A percentile compares a stretch with the other conserved stretches of the same genome.
phyloP scores from a whole-genome alignment of 2,113 vertebrate genomes.

The Elanus axillaris region DNA sequence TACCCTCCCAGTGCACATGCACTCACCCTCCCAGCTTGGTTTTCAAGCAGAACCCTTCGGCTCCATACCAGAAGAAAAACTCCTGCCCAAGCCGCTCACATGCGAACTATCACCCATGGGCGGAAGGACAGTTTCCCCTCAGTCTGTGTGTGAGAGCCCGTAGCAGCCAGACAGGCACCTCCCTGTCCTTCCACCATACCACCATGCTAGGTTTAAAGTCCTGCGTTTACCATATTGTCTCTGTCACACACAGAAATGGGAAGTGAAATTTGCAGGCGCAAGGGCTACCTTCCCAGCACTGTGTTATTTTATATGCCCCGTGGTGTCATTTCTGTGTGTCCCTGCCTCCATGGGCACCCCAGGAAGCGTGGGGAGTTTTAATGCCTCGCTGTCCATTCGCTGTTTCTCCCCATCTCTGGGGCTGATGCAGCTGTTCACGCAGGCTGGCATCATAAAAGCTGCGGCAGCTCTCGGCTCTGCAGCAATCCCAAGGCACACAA shows the following conservation, averaged over 20 bases:
- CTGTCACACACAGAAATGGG: neutral
- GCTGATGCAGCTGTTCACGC: neutral
- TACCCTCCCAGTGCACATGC: neutral
- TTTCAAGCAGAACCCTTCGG: neutral
- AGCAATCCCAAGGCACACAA: neutral
- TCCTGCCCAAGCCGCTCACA: neutral
- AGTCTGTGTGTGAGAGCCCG: rapidly evolving
- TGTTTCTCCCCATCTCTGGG: neutral
- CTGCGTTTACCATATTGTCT: neutral
- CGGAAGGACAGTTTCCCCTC: neutral
- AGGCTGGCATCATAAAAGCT: neutral
- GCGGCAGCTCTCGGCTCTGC: neutral
- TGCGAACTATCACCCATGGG: neutral
- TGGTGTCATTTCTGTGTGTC: neutral
- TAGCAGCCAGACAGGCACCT: neutral
- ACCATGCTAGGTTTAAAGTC: neutral
- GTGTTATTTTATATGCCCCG: neutral
- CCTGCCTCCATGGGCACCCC: neutral
- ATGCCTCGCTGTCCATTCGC: rapidly evolving
- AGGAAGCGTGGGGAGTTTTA: neutral
- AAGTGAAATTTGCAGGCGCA: neutral
- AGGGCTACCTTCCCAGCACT: neutral
- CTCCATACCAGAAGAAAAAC: neutral
- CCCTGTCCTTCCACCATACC: neutral
- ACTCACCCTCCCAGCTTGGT: neutral